A percentile compares a stretch with the other conserved stretches of the same genome.
Evolutionary conservation across 2,113 vertebrate genomes (phyloP).

Genomic region (Odontesthes bonariensis): DNA sequence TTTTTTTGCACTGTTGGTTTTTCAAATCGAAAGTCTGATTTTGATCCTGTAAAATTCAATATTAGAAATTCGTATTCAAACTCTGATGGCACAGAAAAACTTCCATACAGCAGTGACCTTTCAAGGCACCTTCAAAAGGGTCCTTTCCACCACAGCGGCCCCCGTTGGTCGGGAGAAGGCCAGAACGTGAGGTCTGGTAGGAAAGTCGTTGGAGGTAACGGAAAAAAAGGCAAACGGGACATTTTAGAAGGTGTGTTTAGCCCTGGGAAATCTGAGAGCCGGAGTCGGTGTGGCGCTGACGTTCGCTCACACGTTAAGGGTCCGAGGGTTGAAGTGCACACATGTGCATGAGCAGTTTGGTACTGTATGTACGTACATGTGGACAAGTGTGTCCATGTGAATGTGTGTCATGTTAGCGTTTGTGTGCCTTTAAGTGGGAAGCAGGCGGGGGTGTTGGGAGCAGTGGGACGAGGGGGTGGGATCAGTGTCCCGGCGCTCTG

Average conservation of each 20-base stretch:
- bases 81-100: too few relatives aligned
- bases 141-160: neutral
- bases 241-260: constrained; percentile 65
- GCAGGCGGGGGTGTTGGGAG: constrained; percentile 37
- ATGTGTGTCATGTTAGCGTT: constrained; percentile 19
- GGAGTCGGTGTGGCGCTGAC: constrained; percentile 46
- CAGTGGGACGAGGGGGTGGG: constrained; percentile 29
- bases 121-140: neutral
- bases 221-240: constrained; percentile 11
- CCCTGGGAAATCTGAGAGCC: constrained; percentile 40
- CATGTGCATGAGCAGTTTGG: neutral
- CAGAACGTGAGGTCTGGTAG: constrained; percentile 15
- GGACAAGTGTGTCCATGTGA: neutral
- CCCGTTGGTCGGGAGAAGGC: neutral
- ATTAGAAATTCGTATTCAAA: too few relatives aligned
- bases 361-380: neutral
- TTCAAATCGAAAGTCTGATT: too few relatives aligned
- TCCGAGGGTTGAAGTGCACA: constrained; percentile 35
- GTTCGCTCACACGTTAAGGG: constrained; percentile 60
- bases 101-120: constrained; percentile 37
- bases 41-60: too few relatives aligned
- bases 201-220: constrained; percentile 16
- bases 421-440: constrained; percentile 37
- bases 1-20: too few relatives aligned
- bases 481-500: constrained; percentile 61